These are phyloP conservation scores for Ataeniobius toweri DNA, from an alignment of 2,797 vertebrate species.

Conservation along the genomic window DNA sequence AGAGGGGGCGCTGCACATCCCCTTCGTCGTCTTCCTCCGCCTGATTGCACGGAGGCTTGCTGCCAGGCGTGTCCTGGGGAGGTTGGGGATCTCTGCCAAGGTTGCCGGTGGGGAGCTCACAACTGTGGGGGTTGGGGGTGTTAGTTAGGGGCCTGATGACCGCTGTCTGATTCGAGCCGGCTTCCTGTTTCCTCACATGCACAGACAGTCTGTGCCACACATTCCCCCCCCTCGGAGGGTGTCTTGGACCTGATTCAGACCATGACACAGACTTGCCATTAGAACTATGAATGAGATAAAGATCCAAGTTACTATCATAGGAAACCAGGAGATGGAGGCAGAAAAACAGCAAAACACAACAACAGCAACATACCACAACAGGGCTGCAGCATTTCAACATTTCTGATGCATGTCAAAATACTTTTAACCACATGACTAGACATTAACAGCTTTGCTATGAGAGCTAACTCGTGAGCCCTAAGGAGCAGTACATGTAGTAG, in stretches of 20 bases:
- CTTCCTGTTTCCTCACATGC: conserved; percentile 98
- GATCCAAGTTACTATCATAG: conserved; percentile 85
- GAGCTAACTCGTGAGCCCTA: conserved; percentile 33
- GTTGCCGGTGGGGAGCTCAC: conserved; percentile 78
- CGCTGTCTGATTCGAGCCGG: conserved; percentile 97
- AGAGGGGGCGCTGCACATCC: conserved; percentile 64
- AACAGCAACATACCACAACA: conserved; percentile 58
- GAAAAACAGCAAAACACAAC: conserved; percentile 62
- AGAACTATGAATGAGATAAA: conserved; percentile 99
- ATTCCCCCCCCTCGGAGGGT: conserved; percentile 93
- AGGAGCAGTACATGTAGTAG: conserved; percentile 37
- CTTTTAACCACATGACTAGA: conserved; percentile 43
- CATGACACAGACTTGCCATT: conserved; percentile 99
- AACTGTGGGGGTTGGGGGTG: conserved; percentile 84
- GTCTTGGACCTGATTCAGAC: conserved; percentile 99
- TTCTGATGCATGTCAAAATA: conserved; percentile 70
- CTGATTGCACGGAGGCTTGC: conserved; percentile 90
- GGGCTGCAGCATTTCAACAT: conserved; percentile 75
- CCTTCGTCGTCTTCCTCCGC: conserved; percentile 84
- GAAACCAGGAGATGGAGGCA: conserved; percentile 63
- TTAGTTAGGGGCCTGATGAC: conserved; percentile 99
- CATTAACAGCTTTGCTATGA: conserved; percentile 45
- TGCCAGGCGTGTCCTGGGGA: conserved; percentile 86
- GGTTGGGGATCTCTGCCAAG: conserved; percentile 86
- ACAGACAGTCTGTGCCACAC: conserved; percentile 99